These are phyloP conservation scores for Spodoptera littoralis DNA, from an alignment of 2,888 invertebrate species.

Conservation along the genomic window DNA sequence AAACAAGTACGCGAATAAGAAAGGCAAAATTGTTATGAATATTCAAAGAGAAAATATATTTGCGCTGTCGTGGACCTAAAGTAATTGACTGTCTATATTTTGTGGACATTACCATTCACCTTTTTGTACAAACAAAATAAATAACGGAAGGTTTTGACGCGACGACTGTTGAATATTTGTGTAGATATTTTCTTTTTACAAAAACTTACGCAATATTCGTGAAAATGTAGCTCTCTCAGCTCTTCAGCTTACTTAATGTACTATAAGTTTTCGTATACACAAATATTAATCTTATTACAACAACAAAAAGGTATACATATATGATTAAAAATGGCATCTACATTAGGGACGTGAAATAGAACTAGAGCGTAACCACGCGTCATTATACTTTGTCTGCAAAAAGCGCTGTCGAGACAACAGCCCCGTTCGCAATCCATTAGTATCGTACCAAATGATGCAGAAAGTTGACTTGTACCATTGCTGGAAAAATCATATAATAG, in stretches of 20 bases:
- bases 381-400: conserved; percentile 72
- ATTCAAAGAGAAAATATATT: conserved; percentile 27
- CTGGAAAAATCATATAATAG: conserved; percentile 70
- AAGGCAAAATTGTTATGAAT: conserved; percentile 39
- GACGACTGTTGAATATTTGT: conserved; percentile 29
- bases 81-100: conserved; percentile 28
- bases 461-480: conserved; percentile 75
- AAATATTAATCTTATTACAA: no score
- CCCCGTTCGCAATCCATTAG: conserved; percentile 84
- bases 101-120: conserved; percentile 8
- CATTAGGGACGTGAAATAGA: conserved; percentile 52
- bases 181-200: conserved; percentile 6
- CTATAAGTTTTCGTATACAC: no score
- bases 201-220: conserved; percentile 4
- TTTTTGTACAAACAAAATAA: conserved; percentile 19
- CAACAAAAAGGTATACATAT: neutral
- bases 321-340: conserved; percentile 27
- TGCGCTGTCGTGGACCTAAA: conserved; percentile 14
- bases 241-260: no score
- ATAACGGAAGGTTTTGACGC: conserved; percentile 13
- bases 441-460: conserved; percentile 82
- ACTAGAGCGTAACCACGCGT: conserved; percentile 64
- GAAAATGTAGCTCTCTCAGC: neutral
- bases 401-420: conserved; percentile 80
- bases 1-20: conserved; percentile 25